phyloP scores from a whole-genome alignment of 2,797 vertebrate species.

The Crax fasciolata region DNA sequence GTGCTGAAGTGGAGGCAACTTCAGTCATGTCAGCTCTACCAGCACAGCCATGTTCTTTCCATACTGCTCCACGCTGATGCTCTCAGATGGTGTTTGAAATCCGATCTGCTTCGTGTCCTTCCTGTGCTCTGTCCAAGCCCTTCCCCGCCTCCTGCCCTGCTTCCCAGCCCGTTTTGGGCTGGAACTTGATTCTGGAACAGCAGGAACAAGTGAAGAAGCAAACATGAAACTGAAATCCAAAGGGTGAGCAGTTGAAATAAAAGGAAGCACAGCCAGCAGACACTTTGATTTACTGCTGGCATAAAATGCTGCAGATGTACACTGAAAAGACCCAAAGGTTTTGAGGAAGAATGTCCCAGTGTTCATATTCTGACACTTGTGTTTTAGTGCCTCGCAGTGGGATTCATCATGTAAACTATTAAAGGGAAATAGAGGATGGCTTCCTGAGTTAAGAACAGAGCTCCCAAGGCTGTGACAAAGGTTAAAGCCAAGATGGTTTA shows the following conservation, averaged over 20 bases:
- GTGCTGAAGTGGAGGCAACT: background rate
- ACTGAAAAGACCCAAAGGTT: background rate
- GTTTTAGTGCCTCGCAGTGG: background rate
- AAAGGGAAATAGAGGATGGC: background rate
- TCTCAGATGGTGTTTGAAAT: slow-evolving; percentile 34
- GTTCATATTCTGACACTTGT: background rate
- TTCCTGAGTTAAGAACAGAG: background rate
- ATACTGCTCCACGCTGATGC: background rate
- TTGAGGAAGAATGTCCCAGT: background rate
- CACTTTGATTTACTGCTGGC: fast-evolving
- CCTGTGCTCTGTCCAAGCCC: background rate
- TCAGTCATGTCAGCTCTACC: background rate
- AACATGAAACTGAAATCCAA: background rate
- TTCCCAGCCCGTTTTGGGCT: background rate
- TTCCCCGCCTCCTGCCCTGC: slow-evolving; percentile 1
- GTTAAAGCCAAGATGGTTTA: background rate
- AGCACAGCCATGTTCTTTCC: slow-evolving; percentile 29
- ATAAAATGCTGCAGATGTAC: fast-evolving
- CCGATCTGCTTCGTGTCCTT: slow-evolving; percentile 10
- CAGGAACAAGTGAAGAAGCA: background rate
- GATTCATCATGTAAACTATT: background rate
- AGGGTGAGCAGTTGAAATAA: background rate
- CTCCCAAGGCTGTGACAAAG: background rate
- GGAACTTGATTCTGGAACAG: background rate
- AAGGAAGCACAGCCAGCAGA: background rate